Conservation (phyloP, 2,113 vertebrate genomes). For the Archocentrus centrarchus region DNA sequence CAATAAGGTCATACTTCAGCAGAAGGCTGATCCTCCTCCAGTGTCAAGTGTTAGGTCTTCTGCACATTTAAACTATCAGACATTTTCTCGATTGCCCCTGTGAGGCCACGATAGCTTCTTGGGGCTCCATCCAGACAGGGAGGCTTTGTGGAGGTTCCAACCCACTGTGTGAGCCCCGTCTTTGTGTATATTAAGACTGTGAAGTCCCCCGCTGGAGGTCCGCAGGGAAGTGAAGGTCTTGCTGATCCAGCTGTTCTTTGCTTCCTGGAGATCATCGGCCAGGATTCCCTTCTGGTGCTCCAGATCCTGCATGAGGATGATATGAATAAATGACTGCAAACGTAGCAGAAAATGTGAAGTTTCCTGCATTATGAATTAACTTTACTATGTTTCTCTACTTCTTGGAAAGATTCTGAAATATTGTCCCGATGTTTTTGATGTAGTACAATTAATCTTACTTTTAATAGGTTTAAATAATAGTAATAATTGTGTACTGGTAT, state of each 20-base stretch:
- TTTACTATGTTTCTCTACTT: background rate
- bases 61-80: slow-evolving; percentile 12
- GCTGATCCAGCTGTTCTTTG: slow-evolving; percentile 96
- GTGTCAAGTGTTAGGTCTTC: background rate
- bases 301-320: slow-evolving; percentile 84
- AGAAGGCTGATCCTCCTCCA: background rate
- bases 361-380: background rate
- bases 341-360: background rate
- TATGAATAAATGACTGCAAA: background rate
- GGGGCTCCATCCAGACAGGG: slow-evolving; percentile 53
- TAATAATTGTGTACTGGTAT: background rate
- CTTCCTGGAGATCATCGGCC: slow-evolving; percentile 89
- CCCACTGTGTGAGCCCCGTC: background rate
- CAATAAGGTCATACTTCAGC: background rate
- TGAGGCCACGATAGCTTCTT: slow-evolving; percentile 61
- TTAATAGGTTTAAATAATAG: background rate
- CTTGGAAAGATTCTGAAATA: background rate
- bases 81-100: slow-evolving; percentile 39
- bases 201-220: slow-evolving; percentile 76
- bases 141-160: slow-evolving; percentile 12
- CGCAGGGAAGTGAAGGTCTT: slow-evolving; percentile 94
- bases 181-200: slow-evolving; percentile 5
- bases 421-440: background rate
- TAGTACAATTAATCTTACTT: background rate
- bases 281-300: slow-evolving; percentile 91